Evolutionary conservation across 2,888 invertebrate species (phyloP).

Genomic region (Oscheius myriophilus): DNA sequence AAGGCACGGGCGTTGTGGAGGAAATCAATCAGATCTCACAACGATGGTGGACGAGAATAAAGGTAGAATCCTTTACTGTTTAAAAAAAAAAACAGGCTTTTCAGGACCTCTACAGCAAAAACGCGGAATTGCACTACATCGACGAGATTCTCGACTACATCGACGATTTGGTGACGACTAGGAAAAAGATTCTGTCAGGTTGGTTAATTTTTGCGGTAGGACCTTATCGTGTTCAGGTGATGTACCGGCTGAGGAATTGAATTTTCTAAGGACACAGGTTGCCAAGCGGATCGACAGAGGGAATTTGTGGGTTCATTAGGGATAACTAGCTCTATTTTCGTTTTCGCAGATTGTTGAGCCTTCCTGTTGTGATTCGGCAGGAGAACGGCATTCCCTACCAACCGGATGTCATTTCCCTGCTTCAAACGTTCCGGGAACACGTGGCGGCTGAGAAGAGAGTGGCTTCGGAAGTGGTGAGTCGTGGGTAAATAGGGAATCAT

Average conservation of each 20-base stretch:
- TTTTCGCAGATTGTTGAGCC: conserved; percentile 33
- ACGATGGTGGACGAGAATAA: conserved; percentile 30
- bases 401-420: conserved; percentile 44
- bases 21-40: conserved; percentile 24
- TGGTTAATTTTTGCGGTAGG: not conserved
- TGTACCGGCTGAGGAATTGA: conserved; percentile 51
- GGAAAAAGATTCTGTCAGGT: conserved; percentile 30
- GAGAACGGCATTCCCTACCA: conserved; percentile 42
- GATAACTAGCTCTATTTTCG: not conserved
- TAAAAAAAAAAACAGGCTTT: conserved; percentile 1
- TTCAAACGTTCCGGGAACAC: conserved; percentile 53
- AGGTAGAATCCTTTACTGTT: conserved; percentile 8
- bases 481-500: not conserved
- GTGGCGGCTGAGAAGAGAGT: conserved; percentile 37
- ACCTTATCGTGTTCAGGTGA: conserved; percentile 33
- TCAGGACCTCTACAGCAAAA: conserved; percentile 27
- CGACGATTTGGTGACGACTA: conserved; percentile 25
- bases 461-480: conserved; percentile 27
- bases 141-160: conserved; percentile 28
- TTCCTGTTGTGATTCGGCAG: conserved; percentile 48
- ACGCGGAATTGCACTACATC: conserved; percentile 20
- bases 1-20: conserved; percentile 22
- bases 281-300: conserved; percentile 47
- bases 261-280: conserved; percentile 36
- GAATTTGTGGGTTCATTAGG: conserved; percentile 33